Percentiles rank a stretch among this genome's conserved stretches.
Conservation (phyloP, 1,140 invertebrate genomes). For the Forficula auricularia region DNA sequence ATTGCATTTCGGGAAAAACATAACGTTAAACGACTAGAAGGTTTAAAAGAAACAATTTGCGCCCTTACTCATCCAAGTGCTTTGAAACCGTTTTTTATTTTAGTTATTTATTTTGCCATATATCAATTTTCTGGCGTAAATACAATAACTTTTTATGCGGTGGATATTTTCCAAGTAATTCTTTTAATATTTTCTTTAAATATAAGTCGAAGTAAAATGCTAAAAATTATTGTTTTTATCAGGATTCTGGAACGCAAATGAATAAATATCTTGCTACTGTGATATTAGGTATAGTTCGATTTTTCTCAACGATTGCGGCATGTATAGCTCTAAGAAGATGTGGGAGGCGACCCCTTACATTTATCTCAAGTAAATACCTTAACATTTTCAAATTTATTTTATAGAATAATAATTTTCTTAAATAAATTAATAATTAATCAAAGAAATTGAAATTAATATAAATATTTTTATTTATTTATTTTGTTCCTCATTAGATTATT, state of each 20-base stretch:
- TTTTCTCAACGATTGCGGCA: conserved; percentile 40
- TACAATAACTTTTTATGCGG: conserved; percentile 60
- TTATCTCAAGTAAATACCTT: conserved; percentile 35
- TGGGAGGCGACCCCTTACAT: conserved; percentile 46
- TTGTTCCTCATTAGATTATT: background rate
- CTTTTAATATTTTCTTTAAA: background rate
- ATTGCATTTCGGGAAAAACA: conserved; percentile 41
- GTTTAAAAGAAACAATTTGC: conserved; percentile 32
- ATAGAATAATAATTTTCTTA: background rate
- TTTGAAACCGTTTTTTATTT: conserved; percentile 42
- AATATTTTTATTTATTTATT: background rate
- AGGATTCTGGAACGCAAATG: conserved; percentile 38
- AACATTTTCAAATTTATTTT: background rate
- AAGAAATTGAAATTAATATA: background rate
- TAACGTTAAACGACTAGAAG: conserved; percentile 34
- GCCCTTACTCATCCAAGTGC: conserved; percentile 39
- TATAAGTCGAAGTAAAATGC: too few species aligned
- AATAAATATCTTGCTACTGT: conserved; percentile 46
- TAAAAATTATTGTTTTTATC: too few species aligned
- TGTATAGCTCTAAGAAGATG: conserved; percentile 40
- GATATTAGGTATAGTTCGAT: conserved; percentile 41
- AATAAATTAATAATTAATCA: background rate
- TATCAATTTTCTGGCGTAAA: conserved; percentile 60
- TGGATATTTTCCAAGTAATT: conserved; percentile 46
- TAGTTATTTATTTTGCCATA: conserved; percentile 47